A percentile compares a stretch with the other conserved stretches of the same genome.
Conservation (phyloP, 2,797 vertebrate genomes). For the Nothura maculosa region DNA sequence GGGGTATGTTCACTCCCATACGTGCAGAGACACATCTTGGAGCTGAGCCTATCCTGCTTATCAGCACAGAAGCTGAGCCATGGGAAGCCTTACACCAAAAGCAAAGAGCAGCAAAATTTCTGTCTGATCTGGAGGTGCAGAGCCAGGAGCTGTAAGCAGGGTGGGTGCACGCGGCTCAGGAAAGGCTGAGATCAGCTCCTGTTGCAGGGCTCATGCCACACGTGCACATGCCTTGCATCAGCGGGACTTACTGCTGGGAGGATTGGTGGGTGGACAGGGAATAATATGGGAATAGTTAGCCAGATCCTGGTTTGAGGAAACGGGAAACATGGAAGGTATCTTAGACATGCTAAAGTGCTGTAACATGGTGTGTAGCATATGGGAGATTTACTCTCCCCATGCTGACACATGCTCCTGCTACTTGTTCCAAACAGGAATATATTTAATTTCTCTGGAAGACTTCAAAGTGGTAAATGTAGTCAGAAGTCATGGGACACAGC, state of each 20-base stretch:
- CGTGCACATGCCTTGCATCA: rapidly evolving
- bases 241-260: rapidly evolving
- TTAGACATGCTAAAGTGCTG: rapidly evolving
- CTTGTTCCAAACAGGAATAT: not conserved
- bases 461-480: rapidly evolving
- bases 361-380: rapidly evolving
- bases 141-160: not conserved
- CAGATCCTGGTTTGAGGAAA: not conserved
- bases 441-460: not conserved
- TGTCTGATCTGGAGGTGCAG: rapidly evolving
- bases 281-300: not conserved
- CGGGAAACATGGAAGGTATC: not conserved
- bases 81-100: not conserved
- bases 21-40: not conserved
- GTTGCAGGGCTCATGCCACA: rapidly evolving
- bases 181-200: rapidly evolving
- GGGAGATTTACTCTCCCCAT: not conserved
- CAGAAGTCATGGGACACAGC: not conserved
- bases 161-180: not conserved
- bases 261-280: not conserved
- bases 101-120: not conserved
- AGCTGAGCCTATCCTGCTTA: not conserved
- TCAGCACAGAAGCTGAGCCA: not conserved
- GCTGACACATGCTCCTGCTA: not conserved
- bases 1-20: not conserved